These are phyloP conservation scores for Trisateles emortualis DNA, from an alignment of 2,888 invertebrate genomes.

Conservation along the genomic window DNA sequence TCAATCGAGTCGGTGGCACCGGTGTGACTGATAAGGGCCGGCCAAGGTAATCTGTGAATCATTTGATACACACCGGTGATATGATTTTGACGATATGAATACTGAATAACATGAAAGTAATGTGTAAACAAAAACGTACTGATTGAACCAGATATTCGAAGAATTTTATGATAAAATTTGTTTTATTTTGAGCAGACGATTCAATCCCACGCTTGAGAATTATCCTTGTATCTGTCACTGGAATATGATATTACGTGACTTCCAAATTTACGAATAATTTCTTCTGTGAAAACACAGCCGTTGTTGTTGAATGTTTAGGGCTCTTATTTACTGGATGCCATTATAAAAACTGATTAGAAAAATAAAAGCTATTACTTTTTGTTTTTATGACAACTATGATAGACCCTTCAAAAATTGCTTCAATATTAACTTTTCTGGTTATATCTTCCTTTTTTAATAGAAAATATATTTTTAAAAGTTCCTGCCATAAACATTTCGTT, in stretches of 20 bases:
- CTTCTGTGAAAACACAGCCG: too few species aligned
- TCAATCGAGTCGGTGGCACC: slow-evolving; percentile 51
- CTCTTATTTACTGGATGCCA: neutral
- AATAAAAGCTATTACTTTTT: neutral
- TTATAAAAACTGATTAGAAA: neutral
- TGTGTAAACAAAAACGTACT: neutral
- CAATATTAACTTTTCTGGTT: neutral
- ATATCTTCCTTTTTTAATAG: neutral
- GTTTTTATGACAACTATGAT: neutral
- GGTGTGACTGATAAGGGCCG: slow-evolving; percentile 69
- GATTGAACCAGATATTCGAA: too few species aligned
- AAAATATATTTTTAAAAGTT: neutral
- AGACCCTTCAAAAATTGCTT: neutral
- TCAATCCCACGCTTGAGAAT: too few species aligned
- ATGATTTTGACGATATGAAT: neutral
- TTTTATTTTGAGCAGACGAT: too few species aligned
- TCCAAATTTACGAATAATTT: too few species aligned
- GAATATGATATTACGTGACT: too few species aligned
- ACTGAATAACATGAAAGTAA: neutral
- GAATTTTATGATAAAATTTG: too few species aligned
- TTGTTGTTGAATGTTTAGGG: too few species aligned
- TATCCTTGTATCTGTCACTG: too few species aligned
- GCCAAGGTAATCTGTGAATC: slow-evolving; percentile 41
- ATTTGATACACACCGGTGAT: neutral
- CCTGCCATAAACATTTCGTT: neutral